Evolutionary conservation across 1,140 invertebrate genomes (phyloP), one percentile per base, ranked within the genome.

Genomic region (Hormaphis cornu): DNA sequence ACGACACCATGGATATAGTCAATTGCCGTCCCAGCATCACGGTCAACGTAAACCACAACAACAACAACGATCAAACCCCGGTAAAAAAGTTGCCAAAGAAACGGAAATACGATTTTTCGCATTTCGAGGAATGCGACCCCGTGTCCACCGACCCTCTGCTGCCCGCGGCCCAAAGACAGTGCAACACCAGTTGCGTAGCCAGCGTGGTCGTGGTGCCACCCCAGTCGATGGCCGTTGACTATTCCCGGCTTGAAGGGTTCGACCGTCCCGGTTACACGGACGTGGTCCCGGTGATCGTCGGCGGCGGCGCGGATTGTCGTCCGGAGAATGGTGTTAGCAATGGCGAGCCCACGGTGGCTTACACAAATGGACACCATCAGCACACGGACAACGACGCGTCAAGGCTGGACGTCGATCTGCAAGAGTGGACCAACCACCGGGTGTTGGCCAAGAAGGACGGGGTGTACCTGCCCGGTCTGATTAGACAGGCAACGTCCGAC

Each of bases 391-490:
- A 16, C 50, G 61, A 66, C 30, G 35, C 42, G 22, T 10, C 40
- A 22, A 50, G 44, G 24, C 28, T 50, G 24, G 61, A 30, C 48
- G 84, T 95, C 74, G 90, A 95, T 80, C 82, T 97, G 73, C 88
- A 85, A 74, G 92, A 95, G 77, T 97, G 93, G 93, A 85, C 86
- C 71, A 89, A 91, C 74, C 91, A 94, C 77, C 81, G 92, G 74
- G 89, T 96, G 72, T 81, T 97, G 72, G 93, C 94, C 50, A 91
- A 90, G 79, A 85, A 85, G 75, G 85, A 86, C 70, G 84, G 85
- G 50, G 82, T 87, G 71, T 97, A 95, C 82, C 84, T 90, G 72
- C 91, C 93, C 4, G 94, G 93, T 63, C 81, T 86, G 44, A 91
- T 84, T 75, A 82, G 82, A 71, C 82, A 82, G 77, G 84, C 82